A percentile compares a stretch with the other conserved stretches of the same genome.
Conservation (phyloP, 2,888 invertebrate species). For the Lasius fuliginosus region DNA sequence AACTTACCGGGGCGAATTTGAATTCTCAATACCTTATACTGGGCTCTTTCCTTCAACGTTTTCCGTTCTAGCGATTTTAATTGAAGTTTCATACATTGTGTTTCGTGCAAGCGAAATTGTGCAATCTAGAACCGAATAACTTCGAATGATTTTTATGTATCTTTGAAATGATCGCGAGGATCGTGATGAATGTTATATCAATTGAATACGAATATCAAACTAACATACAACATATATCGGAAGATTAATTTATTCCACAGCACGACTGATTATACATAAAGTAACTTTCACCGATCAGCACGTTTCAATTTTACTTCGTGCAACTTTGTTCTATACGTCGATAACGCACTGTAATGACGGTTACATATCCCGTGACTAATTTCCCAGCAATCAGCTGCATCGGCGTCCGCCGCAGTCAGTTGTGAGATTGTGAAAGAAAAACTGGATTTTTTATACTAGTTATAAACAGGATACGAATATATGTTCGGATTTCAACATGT, state of each 20-base stretch:
- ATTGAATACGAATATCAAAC: constrained; percentile 5
- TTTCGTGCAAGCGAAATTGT: constrained; percentile 12
- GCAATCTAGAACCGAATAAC: neutral
- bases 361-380: constrained; percentile 53
- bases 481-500: constrained; percentile 46
- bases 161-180: neutral
- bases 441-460: constrained; percentile 15
- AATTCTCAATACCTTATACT: constrained; percentile 4
- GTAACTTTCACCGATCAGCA: constrained; percentile 55
- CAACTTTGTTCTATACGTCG: constrained; percentile 33
- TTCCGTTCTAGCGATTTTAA: neutral
- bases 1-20: constrained; percentile 13
- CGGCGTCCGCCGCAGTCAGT: constrained; percentile 3
- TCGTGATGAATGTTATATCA: constrained; percentile 1
- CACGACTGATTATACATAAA: neutral
- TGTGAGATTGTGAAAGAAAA: constrained; percentile 46
- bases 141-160: neutral
- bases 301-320: constrained; percentile 39
- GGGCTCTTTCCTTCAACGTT: neutral
- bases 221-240: neutral
- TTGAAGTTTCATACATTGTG: neutral
- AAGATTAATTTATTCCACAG: constrained; percentile 33
- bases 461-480: constrained; percentile 16
- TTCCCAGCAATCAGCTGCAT: constrained; percentile 49
- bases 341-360: constrained; percentile 44